phyloP scores from a whole-genome alignment of 2,113 vertebrate species.

The Poecile atricapillus region DNA sequence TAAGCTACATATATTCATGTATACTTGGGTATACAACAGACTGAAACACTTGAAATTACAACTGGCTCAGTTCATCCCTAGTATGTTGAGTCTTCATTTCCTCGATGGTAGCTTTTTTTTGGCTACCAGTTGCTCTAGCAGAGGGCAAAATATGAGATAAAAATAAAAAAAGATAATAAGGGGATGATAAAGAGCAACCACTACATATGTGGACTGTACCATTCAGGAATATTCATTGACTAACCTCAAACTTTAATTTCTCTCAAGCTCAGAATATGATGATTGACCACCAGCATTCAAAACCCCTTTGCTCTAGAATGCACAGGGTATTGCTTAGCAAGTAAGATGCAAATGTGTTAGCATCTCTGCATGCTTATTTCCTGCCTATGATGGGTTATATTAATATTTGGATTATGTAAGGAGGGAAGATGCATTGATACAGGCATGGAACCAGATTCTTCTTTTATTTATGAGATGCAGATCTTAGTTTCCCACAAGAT shows the following conservation, averaged over 20 bases:
- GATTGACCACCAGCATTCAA: neutral
- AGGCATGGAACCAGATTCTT: neutral
- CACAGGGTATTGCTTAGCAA: neutral
- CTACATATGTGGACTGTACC: neutral
- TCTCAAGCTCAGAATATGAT: neutral
- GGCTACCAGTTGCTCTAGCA: neutral
- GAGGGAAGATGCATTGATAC: neutral
- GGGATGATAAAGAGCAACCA: neutral
- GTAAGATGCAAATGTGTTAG: neutral
- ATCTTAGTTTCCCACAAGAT: neutral
- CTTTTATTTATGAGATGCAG: neutral
- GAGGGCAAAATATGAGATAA: neutral
- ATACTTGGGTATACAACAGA: neutral
- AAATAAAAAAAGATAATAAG: neutral
- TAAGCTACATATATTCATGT: neutral
- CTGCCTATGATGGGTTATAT: neutral
- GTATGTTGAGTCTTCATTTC: neutral
- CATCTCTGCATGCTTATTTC: neutral
- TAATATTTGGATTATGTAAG: neutral
- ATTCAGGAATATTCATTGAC: neutral
- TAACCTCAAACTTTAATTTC: neutral
- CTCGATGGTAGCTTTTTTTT: neutral
- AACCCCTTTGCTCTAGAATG: neutral
- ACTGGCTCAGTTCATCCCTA: neutral
- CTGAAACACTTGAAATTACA: neutral